Evolutionary conservation across 2,888 invertebrate species (phyloP), one percentile per base, ranked within the genome.

Genomic region (Tricholauxania praeusta): DNA sequence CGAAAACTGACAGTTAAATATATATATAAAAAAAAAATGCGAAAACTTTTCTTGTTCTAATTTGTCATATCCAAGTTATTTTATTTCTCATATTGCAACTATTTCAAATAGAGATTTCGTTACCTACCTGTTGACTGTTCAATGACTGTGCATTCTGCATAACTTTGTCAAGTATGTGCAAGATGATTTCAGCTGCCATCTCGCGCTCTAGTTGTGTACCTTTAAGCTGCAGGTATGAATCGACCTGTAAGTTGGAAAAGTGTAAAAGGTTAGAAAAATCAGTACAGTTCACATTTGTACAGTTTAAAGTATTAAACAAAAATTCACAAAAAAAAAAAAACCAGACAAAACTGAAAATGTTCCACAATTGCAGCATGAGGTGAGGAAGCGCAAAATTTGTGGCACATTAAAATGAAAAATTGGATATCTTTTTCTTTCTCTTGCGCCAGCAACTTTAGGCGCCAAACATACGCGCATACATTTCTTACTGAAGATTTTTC

Each of bases 91-190:
- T 22, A 22, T 22, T 3, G 2, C 22, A 22, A 3, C 22, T 3
- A 22, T 28, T 51, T 14, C 19, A 67, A 3, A 59, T 10, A 74
- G 39, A 74, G 74, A 8, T 53, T 17, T 72, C 72, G 59, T 59
- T 63, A 83, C 88, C 85, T 85, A 94, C 94, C 90, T 92, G 90
- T 86, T 92, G 92, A 87, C 91, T 92, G 74, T 93, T 89, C 79
- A 94, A 90, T 14, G 94, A 91, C 80, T 91, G 89, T 49, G 90
- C 90, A 79, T 90, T 91, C 80, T 90, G 90, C 78, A 94, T 87
- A 65, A 95, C 89, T 78, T 90, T 89, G 83, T 92, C 91, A 55
- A 92, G 89, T 77, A 93, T 92, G 73, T 90, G 89, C 81, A 90
- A 89, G 78, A 91, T 88, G 60, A 89, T 88, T 79, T 89, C 89